A percentile compares a stretch with the other conserved stretches of the same genome.
phyloP scores from a whole-genome alignment of 2,888 invertebrate genomes.

The Papilio protenor region DNA sequence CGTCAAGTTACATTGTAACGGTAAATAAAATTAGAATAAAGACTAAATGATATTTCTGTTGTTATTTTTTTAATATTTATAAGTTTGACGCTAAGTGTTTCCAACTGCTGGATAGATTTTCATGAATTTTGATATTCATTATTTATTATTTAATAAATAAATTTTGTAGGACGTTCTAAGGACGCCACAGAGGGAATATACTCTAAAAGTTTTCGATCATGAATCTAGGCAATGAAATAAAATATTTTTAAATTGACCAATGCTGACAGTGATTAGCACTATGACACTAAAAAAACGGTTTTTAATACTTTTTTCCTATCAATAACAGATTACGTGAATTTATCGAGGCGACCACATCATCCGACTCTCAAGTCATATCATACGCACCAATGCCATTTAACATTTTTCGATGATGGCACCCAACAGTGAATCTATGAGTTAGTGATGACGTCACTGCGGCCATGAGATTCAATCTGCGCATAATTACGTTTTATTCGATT shows the following conservation, averaged over 20 bases:
- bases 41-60: not conserved
- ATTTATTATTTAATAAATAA: too few species aligned
- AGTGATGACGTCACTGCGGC: conserved; percentile 41
- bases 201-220: too few species aligned
- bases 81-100: not conserved
- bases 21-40: conserved; percentile 5
- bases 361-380: not conserved
- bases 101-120: not conserved
- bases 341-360: not conserved
- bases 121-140: too few species aligned
- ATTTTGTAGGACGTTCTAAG: not conserved
- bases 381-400: conserved; percentile 1
- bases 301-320: not conserved
- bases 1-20: not conserved
- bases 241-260: too few species aligned
- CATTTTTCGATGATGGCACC: conserved; percentile 34
- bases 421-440: conserved; percentile 35
- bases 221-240: too few species aligned
- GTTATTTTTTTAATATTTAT: not conserved
- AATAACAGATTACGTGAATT: not conserved
- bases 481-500: conserved; percentile 40
- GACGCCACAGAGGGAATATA: too few species aligned
- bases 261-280: not conserved
- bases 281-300: not conserved
- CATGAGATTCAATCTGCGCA: conserved; percentile 43